A percentile compares a stretch with the other conserved stretches of the same genome.
These are phyloP conservation scores for Thunnus albacares DNA, from an alignment of 2,797 vertebrate genomes.

Conservation along the genomic window DNA sequence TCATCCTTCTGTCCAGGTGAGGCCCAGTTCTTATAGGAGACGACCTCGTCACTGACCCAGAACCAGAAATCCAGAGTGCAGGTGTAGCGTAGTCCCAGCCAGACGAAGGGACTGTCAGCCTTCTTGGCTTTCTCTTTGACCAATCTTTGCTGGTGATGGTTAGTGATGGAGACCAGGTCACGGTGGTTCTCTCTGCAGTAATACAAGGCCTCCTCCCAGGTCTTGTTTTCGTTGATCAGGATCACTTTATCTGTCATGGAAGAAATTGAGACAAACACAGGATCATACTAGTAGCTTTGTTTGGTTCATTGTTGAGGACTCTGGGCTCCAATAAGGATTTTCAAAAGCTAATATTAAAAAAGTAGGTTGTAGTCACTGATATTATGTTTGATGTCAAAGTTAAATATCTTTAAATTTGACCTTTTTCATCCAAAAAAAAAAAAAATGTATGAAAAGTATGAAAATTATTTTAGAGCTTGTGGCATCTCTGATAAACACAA, in stretches of 20 bases:
- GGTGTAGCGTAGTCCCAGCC: constrained; percentile 60
- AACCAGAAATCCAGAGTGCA: constrained; percentile 53
- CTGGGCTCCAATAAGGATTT: background rate
- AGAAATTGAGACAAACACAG: background rate
- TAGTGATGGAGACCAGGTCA: constrained; percentile 35
- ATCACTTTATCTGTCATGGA: constrained; percentile 15
- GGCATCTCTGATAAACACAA: no score
- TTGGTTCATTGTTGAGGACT: background rate
- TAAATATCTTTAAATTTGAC: no score
- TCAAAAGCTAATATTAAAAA: no score
- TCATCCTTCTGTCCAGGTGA: fast-evolving
- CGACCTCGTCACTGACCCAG: constrained; percentile 18
- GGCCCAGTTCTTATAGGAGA: background rate
- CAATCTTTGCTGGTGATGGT: fast-evolving
- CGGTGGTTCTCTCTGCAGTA: background rate
- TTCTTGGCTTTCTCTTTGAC: background rate
- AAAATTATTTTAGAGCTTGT: no score
- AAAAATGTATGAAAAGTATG: no score
- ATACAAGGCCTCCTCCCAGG: constrained; percentile 11
- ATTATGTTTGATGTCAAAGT: no score
- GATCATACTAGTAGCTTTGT: background rate
- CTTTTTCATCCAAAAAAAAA: no score
- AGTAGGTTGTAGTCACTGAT: no score
- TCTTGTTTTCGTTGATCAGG: background rate
- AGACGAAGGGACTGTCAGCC: fast-evolving